Conservation (phyloP, 2,797 vertebrate species). For the Karalla daura region DNA sequence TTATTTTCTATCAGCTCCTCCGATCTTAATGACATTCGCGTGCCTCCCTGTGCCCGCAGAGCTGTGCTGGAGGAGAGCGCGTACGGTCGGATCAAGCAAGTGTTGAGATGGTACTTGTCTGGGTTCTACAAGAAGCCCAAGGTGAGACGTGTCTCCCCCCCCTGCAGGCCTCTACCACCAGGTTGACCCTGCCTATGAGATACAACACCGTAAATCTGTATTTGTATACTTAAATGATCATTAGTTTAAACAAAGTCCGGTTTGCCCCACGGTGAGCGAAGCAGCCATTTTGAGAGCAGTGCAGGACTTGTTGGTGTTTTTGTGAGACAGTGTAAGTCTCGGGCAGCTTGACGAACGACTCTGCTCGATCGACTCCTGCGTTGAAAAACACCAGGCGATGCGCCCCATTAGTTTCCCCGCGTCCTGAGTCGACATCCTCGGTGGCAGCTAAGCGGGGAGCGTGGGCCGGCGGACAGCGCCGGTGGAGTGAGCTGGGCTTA, state of each 20-base stretch:
- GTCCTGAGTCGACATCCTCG: slow-evolving; percentile 24
- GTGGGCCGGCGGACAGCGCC: slow-evolving; percentile 26
- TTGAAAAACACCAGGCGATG: slow-evolving; percentile 25
- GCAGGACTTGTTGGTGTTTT: too few species aligned
- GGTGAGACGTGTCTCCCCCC: slow-evolving; percentile 76
- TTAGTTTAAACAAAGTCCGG: too few species aligned
- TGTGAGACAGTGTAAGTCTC: slow-evolving; percentile 5
- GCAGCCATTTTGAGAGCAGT: too few species aligned
- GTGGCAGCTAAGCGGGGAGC: slow-evolving; percentile 9
- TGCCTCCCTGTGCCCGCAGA: slow-evolving; percentile 73
- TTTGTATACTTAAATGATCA: too few species aligned
- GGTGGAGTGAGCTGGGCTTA: slow-evolving; percentile 18
- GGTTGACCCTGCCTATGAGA: too few species aligned
- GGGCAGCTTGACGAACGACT: slow-evolving; percentile 8
- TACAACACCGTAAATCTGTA: too few species aligned
- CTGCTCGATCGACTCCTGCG: neutral
- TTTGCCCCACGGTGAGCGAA: too few species aligned
- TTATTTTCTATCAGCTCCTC: neutral
- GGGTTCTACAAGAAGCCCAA: slow-evolving; percentile 99
- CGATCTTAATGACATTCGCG: neutral
- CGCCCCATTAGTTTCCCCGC: slow-evolving; percentile 10
- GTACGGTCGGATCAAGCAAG: slow-evolving; percentile 93
- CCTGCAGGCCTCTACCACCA: too few species aligned
- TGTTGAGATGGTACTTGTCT: slow-evolving; percentile 96
- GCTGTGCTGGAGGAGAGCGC: slow-evolving; percentile 89